Conservation (phyloP, 2,797 vertebrate species). For the Lepidocolaptes lacrymiger region DNA sequence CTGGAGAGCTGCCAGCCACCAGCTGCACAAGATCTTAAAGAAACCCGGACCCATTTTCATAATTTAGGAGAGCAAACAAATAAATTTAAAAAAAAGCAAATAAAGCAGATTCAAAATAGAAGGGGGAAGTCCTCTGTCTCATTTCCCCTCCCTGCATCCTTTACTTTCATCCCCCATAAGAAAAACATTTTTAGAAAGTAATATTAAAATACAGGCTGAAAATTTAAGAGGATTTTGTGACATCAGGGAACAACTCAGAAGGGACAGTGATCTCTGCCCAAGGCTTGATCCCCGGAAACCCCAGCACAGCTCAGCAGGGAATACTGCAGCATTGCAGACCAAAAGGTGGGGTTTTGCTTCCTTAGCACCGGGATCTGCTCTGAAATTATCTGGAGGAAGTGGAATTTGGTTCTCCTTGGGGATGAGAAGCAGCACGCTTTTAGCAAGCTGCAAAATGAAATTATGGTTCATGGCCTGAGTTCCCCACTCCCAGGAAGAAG, state of each 20-base stretch:
- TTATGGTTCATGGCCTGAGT: neutral
- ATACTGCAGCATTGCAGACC: neutral
- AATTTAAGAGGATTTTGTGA: neutral
- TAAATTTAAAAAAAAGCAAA: neutral
- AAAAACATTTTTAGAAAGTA: neutral
- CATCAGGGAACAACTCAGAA: neutral
- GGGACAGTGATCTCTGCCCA: neutral
- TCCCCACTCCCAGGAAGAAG: neutral
- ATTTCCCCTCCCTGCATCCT: neutral
- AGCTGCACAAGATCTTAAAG: conserved; percentile 65
- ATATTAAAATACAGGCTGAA: neutral
- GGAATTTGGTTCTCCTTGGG: neutral
- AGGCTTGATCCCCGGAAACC: neutral
- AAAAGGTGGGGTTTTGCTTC: neutral
- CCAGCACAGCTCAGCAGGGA: neutral
- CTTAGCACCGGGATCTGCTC: neutral
- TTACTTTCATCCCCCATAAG: neutral
- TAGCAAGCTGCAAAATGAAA: neutral
- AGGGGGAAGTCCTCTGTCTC: neutral
- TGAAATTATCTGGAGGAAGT: neutral
- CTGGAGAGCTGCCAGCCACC: conserved; percentile 68
- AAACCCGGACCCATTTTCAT: neutral
- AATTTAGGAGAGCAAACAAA: neutral
- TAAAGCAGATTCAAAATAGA: neutral
- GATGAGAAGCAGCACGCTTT: neutral